Evolutionary conservation across 2,888 invertebrate species (phyloP), one percentile per base, ranked within the genome.

Genomic region (Mesorhabditis spiculigera): DNA sequence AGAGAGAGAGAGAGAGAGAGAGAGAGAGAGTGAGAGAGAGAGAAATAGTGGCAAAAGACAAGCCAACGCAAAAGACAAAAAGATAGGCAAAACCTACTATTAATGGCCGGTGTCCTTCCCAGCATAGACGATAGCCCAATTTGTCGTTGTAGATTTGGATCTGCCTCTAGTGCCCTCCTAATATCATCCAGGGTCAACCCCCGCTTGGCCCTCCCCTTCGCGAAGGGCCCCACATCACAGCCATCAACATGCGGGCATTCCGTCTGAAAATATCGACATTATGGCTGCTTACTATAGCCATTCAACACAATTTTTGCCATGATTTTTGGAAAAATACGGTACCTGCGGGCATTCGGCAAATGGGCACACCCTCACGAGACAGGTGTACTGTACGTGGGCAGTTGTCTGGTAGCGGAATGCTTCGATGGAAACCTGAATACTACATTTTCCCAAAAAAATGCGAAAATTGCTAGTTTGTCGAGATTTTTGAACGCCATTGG

Each of bases 391-490:
- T 6, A 86, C 79, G 63, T 84, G 81, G n/a, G 84, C 81, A 5
- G 86, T 85, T 16, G 84, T 82, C 71, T 86, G 86, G 68, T 86
- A 86, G 42, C 86, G 79, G 77, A 86, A 86, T n/a, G 86, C 79
- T 71, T 86, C 86, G 66, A 86, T 82, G 5, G 82, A 79, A 42
- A 86, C 84, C 68, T 81, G 69, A 68, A 70, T 43, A n/a, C n/a
- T n/a, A n/a, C n/a, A n/a, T n/a, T n/a, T n/a, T 13, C n/a, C 58
- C 1, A 50, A 50, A 50, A 50, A 50, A 13, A 50, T 2, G 1
- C n/a, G 1, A 50, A 50, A 50, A 28, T 28, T 28, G 28, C 28
- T 3, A 3, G 28, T 28, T 28, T 28, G 1, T 28, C 28, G 3
- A 3, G 28, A 28, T 28, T 28, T 28, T 28, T 28, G 1, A 28